Evolutionary conservation across 1,140 invertebrate genomes (phyloP).

Genomic region (Aporrectodea caliginosa): DNA sequence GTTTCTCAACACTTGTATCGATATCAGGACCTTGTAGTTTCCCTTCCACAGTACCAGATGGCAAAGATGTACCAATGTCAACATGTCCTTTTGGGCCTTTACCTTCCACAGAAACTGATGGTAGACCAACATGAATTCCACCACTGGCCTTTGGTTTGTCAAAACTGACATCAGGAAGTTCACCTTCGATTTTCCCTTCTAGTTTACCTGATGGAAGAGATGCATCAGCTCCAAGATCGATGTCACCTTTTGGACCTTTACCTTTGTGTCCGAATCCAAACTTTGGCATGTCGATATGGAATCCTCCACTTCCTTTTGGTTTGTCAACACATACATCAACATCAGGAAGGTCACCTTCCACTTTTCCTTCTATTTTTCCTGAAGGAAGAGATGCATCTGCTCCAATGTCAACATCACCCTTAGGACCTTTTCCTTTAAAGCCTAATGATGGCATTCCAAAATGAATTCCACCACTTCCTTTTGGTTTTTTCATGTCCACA

Average conservation of each 20-base stretch:
- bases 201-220: not conserved
- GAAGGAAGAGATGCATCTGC: too few species aligned
- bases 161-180: not conserved
- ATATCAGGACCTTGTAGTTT: not conserved
- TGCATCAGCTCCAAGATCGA: not conserved
- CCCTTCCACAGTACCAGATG: not conserved
- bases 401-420: too few species aligned
- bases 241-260: not conserved
- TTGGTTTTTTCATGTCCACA: too few species aligned
- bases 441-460: too few species aligned
- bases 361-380: too few species aligned
- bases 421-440: too few species aligned
- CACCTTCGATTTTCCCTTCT: not conserved
- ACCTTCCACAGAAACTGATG: not conserved
- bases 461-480: too few species aligned
- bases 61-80: not conserved
- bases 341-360: too few species aligned
- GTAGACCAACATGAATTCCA: not conserved
- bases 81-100: not conserved
- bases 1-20: not conserved
- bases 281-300: too few species aligned
- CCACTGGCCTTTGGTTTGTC: not conserved
- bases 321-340: too few species aligned
- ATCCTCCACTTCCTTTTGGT: too few species aligned
- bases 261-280: not conserved